These are phyloP conservation scores for Pristis pectinata DNA, from an alignment of 2,797 vertebrate genomes.

Conservation along the genomic window DNA sequence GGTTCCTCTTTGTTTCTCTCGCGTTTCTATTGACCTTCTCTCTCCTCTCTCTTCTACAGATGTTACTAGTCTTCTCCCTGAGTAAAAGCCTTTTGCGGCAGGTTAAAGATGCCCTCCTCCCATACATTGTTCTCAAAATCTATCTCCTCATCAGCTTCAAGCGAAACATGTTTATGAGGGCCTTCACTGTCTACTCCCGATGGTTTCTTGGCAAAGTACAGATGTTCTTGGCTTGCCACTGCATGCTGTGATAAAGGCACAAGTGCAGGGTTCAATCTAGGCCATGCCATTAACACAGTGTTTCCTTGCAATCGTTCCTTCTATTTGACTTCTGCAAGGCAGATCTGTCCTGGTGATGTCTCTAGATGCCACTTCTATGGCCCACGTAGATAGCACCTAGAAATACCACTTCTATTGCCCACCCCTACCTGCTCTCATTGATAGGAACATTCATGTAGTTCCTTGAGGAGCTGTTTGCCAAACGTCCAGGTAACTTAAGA, in stretches of 20 bases:
- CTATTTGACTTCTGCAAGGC: background rate
- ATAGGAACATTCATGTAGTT: background rate
- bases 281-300: background rate
- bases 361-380: no score
- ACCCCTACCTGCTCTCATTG: background rate
- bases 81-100: slow-evolving; percentile 75
- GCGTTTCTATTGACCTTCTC: slow-evolving; percentile 43
- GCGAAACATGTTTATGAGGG: slow-evolving; percentile 53
- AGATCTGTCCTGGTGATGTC: background rate
- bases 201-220: slow-evolving; percentile 66
- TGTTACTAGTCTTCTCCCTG: slow-evolving; percentile 77
- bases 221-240: slow-evolving; percentile 36
- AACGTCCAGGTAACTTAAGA: background rate
- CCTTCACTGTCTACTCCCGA: background rate
- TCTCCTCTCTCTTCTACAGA: slow-evolving; percentile 57
- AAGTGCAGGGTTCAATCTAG: background rate
- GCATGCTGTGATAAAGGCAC: background rate
- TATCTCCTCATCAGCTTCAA: slow-evolving; percentile 67
- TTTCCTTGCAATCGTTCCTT: background rate
- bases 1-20: slow-evolving; percentile 38
- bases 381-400: background rate
- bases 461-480: background rate
- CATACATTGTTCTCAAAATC: slow-evolving; percentile 65
- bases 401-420: background rate
- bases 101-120: slow-evolving; percentile 70